Evolutionary conservation across 2,797 vertebrate genomes (phyloP).

Genomic region (Sternarchorhynchus goeldii): DNA sequence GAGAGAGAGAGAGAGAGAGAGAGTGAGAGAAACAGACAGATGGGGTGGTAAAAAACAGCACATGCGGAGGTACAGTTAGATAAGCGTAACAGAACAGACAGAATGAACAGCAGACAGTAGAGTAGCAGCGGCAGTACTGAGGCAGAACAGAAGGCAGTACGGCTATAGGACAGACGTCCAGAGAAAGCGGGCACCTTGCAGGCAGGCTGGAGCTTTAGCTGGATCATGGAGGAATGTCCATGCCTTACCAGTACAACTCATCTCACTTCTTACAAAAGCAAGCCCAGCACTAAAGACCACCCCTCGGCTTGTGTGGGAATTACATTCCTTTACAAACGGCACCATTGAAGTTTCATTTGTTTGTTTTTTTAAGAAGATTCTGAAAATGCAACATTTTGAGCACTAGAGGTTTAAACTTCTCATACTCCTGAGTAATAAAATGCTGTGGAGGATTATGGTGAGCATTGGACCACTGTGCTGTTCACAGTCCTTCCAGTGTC

Average conservation of each 20-base stretch:
- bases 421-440: no score
- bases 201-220: conserved; percentile 13
- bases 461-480: no score
- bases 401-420: no score
- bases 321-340: no score
- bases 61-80: conserved; percentile 77
- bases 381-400: no score
- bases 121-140: conserved; percentile 21
- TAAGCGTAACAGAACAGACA: conserved; percentile 42
- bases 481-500: no score
- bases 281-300: no score
- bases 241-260: not conserved
- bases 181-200: conserved; percentile 1
- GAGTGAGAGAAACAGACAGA: conserved; percentile 12
- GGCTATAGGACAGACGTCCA: conserved; percentile 29
- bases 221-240: conserved; percentile 5
- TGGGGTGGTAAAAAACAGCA: conserved; percentile 52
- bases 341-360: no score
- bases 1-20: not conserved
- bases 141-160: conserved; percentile 35
- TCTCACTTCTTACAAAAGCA: no score
- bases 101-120: conserved; percentile 39
- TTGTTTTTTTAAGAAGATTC: no score
- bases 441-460: no score
- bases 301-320: no score